A percentile compares a stretch with the other conserved stretches of the same genome.
Conservation (phyloP, 1,140 invertebrate genomes). For the Papilio polyxenes region DNA sequence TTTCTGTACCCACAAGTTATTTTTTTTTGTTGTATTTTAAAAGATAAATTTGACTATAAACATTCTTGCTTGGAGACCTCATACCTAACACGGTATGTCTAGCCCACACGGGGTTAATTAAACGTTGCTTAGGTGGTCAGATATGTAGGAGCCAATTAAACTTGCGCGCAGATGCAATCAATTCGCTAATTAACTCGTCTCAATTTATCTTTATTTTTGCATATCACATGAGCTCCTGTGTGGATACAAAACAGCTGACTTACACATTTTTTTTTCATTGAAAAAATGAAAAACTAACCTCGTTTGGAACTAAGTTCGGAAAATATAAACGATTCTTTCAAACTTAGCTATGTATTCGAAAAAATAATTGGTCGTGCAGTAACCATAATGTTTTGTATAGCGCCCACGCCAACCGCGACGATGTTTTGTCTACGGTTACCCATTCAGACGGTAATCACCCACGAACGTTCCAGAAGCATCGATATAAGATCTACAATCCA, state of each 20-base stretch:
- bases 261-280: neutral
- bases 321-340: neutral
- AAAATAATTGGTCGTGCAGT: neutral
- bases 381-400: conserved; percentile 18
- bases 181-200: conserved; percentile 25
- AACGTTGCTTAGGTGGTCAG: neutral
- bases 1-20: no score
- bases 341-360: neutral
- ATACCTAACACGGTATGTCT: neutral
- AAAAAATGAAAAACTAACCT: no score
- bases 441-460: conserved; percentile 8
- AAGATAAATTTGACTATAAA: no score
- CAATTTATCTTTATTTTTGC: neutral
- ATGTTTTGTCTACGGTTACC: conserved; percentile 11
- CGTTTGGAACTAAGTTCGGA: neutral
- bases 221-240: neutral
- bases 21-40: no score
- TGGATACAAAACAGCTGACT: neutral
- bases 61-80: neutral
- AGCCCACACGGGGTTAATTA: conserved; percentile 28
- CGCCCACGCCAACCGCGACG: neutral
- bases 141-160: neutral
- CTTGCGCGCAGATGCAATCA: conserved; percentile 12
- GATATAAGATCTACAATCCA: conserved; percentile 22
- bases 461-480: neutral